These are phyloP conservation scores for Fistularia commersonii DNA, from an alignment of 2,797 vertebrate species.

Conservation along the genomic window DNA sequence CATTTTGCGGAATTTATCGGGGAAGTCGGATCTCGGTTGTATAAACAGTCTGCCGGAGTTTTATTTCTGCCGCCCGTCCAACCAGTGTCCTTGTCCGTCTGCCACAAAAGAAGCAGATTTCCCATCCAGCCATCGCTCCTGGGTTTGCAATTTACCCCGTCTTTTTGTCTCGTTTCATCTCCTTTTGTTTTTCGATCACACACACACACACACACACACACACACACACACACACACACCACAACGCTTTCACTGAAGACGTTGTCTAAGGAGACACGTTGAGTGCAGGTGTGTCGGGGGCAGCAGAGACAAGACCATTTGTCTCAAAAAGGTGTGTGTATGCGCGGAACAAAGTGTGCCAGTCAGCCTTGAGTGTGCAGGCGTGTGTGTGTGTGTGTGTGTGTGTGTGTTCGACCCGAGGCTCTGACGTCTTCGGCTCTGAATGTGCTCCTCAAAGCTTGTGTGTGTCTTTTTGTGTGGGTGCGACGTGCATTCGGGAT, in stretches of 20 bases:
- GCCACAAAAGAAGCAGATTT: conserved; percentile 17
- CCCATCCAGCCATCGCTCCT: conserved; percentile 1
- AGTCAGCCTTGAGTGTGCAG: conserved; percentile 13
- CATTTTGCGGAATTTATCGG: conserved; percentile 13
- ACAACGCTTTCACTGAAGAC: too few species aligned
- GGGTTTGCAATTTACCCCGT: too few species aligned
- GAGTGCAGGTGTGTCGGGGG: conserved; percentile 46
- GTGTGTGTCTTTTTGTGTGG: conserved; percentile 19
- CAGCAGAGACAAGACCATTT: conserved; percentile 24
- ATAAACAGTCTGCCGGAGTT: conserved; percentile 33
- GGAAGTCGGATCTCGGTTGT: conserved; percentile 15
- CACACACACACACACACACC: too few species aligned
- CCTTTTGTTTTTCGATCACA: background rate
- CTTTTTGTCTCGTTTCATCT: conserved; percentile 4
- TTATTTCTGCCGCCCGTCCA: conserved; percentile 18
- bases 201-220: conserved; percentile 5
- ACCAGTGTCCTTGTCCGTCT: conserved; percentile 8
- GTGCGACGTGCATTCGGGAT: conserved; percentile 1
- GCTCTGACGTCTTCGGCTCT: conserved; percentile 56
- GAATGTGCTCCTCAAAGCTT: conserved; percentile 45
- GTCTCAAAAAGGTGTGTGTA: conserved; percentile 48
- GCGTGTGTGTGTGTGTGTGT: conserved; percentile 15
- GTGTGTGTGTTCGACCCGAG: conserved; percentile 53
- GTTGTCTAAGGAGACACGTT: too few species aligned
- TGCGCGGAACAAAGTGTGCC: conserved; percentile 9